A percentile compares a stretch with the other conserved stretches of the same genome.
Conservation (phyloP, 2,113 vertebrate species). For the Carassius auratus region DNA sequence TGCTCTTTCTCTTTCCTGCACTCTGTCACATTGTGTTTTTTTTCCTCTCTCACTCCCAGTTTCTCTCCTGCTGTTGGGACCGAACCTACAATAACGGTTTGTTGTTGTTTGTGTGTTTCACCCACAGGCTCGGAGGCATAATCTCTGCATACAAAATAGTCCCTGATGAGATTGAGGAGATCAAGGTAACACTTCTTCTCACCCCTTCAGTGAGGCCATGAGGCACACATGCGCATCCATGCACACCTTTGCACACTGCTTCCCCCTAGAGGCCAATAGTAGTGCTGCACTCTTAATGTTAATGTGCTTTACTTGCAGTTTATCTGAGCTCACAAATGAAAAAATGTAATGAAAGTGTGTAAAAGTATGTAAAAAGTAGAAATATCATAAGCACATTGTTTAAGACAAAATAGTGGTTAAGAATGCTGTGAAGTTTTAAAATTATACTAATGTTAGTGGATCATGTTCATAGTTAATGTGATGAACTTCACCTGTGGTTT, state of each 20-base stretch:
- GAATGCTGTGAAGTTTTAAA: neutral
- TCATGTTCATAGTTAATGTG: neutral
- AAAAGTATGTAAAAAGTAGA: neutral
- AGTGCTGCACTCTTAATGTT: too few species aligned
- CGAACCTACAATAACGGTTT: constrained; percentile 9
- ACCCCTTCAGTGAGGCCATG: too few species aligned
- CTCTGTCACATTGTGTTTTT: constrained; percentile 14
- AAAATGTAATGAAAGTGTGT: neutral
- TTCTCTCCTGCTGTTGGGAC: constrained; percentile 23
- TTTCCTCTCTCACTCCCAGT: neutral
- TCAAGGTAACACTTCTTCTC: constrained; percentile 78
- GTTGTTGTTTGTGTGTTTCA: constrained; percentile 47
- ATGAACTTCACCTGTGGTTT: too few species aligned
- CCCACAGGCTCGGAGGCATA: constrained; percentile 91
- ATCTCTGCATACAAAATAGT: constrained; percentile 88
- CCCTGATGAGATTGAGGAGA: constrained; percentile 95
- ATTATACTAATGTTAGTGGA: neutral
- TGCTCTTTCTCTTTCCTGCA: constrained; percentile 8
- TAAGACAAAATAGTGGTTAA: neutral
- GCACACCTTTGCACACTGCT: neutral
- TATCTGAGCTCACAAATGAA: neutral
- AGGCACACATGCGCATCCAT: too few species aligned
- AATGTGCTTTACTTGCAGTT: neutral
- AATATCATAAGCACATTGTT: neutral
- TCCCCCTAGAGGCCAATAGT: constrained; percentile 12